phyloP scores from a whole-genome alignment of 2,888 invertebrate species.

The Clunio marinus region DNA sequence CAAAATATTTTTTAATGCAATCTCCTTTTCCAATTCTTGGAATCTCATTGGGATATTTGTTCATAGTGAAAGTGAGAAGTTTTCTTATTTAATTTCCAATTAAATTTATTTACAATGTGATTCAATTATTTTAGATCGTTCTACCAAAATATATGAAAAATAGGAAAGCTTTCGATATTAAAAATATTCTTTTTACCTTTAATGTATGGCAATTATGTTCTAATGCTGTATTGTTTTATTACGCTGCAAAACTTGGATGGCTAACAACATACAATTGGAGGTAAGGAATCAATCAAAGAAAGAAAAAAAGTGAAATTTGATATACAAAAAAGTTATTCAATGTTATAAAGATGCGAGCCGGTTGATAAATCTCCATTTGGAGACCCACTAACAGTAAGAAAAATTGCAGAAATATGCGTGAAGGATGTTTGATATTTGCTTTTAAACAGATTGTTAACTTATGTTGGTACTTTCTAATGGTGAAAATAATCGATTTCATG shows the following conservation, averaged over 20 bases:
- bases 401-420: not conserved
- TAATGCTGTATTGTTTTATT: not conserved
- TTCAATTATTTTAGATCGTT: not conserved
- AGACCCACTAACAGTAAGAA: not conserved
- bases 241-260: not conserved
- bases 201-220: not conserved
- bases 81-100: not conserved
- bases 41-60: not conserved
- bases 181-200: not conserved
- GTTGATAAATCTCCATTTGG: not conserved
- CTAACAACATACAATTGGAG: slow-evolving; percentile 1
- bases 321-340: too few relatives aligned
- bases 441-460: not conserved
- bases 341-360: not conserved
- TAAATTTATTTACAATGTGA: not conserved
- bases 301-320: not conserved
- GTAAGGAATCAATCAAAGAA: not conserved
- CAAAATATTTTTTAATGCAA: not conserved
- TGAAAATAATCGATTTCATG: not conserved
- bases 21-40: not conserved
- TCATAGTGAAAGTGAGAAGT: not conserved
- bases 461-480: not conserved
- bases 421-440: not conserved
- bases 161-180: not conserved
- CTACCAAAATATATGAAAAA: not conserved